A percentile compares a stretch with the other conserved stretches of the same genome.
Conservation (phyloP, 2,888 invertebrate genomes). For the Pimpla rufipes region DNA sequence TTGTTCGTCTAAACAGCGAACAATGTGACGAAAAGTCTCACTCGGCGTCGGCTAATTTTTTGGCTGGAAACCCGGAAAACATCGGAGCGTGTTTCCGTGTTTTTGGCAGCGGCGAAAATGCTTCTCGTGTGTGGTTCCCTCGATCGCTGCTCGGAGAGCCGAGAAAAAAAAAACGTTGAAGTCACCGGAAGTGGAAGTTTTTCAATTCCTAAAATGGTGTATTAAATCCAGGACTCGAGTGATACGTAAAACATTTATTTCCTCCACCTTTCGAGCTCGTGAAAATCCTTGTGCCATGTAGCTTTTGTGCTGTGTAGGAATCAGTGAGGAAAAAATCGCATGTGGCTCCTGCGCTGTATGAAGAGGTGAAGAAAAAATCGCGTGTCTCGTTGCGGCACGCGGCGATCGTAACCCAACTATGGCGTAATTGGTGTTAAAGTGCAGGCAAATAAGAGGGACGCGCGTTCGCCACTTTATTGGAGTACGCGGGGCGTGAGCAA, state of each 20-base stretch:
- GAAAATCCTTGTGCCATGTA: no score
- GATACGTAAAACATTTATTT: no score
- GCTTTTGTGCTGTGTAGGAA: background rate
- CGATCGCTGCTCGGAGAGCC: no score
- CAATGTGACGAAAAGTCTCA: background rate
- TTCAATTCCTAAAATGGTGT: no score
- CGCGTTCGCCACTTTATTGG: conserved; percentile 76
- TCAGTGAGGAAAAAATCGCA: conserved; percentile 1
- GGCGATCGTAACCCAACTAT: conserved; percentile 58
- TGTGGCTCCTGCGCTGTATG: no score
- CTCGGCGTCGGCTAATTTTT: background rate
- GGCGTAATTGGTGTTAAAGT: conserved; percentile 76
- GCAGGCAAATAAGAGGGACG: conserved; percentile 76
- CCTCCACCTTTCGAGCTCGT: no score
- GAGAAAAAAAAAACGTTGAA: no score
- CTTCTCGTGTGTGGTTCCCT: no score
- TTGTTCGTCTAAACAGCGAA: background rate
- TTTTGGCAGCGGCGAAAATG: no score
- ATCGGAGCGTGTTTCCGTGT: background rate
- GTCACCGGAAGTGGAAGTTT: no score
- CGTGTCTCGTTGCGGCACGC: conserved; percentile 51
- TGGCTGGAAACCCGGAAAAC: background rate
- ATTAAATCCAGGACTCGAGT: no score
- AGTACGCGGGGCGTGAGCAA: conserved; percentile 75
- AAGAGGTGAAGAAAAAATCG: conserved; percentile 15